Evolutionary conservation across 1,140 invertebrate genomes (phyloP).

Genomic region (Lordiphosa stackelbergi): DNA sequence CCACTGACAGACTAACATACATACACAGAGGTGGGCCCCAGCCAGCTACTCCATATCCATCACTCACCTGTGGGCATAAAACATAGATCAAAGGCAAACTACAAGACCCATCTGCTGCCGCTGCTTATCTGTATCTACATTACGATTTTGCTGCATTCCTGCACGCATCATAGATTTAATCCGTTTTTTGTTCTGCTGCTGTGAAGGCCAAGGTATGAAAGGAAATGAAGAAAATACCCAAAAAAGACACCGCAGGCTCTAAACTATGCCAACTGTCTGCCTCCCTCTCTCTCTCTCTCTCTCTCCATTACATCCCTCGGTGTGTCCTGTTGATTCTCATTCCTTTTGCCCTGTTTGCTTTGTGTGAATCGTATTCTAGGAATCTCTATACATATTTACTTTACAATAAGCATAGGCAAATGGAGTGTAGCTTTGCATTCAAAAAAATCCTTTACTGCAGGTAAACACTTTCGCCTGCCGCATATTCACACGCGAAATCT

Average conservation of each 20-base stretch:
- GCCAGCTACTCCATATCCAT: constrained; percentile 5
- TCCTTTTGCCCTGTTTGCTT: constrained; percentile 18
- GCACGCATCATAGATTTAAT: constrained; percentile 45
- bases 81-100: constrained; percentile 5
- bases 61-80: constrained; percentile 14
- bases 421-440: constrained; percentile 24
- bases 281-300: background rate
- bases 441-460: constrained; percentile 20
- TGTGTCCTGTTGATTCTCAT: too few relatives aligned
- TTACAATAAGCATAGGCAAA: constrained; percentile 55
- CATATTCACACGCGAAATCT: constrained; percentile 44
- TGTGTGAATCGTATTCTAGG: constrained; percentile 28
- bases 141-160: constrained; percentile 30
- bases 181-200: constrained; percentile 46
- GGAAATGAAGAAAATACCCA: constrained; percentile 12
- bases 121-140: background rate
- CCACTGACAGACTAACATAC: too few relatives aligned
- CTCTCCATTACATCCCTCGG: background rate
- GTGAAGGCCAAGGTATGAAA: background rate
- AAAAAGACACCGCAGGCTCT: constrained; percentile 7
- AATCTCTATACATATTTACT: constrained; percentile 35
- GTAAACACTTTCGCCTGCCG: constrained; percentile 12
- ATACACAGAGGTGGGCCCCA: too few relatives aligned
- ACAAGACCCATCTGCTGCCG: background rate
- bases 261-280: constrained; percentile 9